Base-by-base conservation (phyloP, 2,888 invertebrate species). In the Candidula unifasciata region DNA sequence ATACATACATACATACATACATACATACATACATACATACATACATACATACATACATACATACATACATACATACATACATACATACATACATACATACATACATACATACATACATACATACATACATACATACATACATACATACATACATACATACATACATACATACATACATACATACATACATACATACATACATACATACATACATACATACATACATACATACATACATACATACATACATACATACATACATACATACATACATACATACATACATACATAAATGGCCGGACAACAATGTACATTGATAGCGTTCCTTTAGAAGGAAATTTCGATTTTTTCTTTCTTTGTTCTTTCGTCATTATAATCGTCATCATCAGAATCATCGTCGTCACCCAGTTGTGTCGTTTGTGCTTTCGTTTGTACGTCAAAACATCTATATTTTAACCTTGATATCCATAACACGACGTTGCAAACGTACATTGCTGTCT, bases 161-260 rank as follows among this genome's bases (percentile, higher is more conserved):
- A 76, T 76, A 76, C 16, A 76, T 52, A 76, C n/a, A 76, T 52
- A 76, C n/a, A 76, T 76, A 76, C n/a, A 76, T 52, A 76, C n/a
- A 76, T 52, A 76, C n/a, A 76, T 76, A 76, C n/a, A 76, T 52
- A 76, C n/a, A 76, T 52, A 76, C 24, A 76, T 52, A 30, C 27
- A n/a, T 24, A n/a, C n/a, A 27, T 24, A n/a, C n/a, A 24, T n/a
- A n/a, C n/a, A 64, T 21, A n/a, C 21, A 76, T n/a, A 44, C 44
- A 44, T 44, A 44, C 44, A 44, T 44, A 44, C 44, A 73, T 73
- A 73, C 35, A 73, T 44, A 80, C 30, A 80, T 30, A 80, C 35
- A 80, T 24, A 44, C 68, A 80, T 52, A 68, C 44, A 80, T 54
- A 68, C 44, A 80, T 54, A 80, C 68, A 80, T 68, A 68, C n/a